Base-by-base conservation (phyloP, 2,888 invertebrate genomes). In the Euphydryas editha region DNA sequence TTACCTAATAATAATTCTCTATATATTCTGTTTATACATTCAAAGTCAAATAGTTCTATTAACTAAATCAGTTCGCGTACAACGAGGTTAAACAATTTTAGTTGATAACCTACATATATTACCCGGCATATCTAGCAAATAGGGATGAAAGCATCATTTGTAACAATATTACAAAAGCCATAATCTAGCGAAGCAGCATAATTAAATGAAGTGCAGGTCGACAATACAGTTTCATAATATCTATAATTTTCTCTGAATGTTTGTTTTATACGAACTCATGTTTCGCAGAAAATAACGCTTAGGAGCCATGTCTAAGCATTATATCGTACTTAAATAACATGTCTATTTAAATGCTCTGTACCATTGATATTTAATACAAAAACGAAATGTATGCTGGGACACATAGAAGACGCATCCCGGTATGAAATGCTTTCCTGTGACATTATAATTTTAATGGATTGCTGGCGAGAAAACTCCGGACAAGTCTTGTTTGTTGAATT, bases 181-280 rank as follows among this genome's bases (percentile, higher is more conserved):
- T 66, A 62, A 20, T 60, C 66, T 62, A 51, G 59, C 62, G 65
- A 20, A 56, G 69, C 47, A 46, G 42, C 66, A n/a, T n/a, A n/a
- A 57, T 66, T 66, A 69, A 69, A 69, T 63, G 66, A 57, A 66
- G 59, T 63, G 57, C 69, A 68, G 69, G 65, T 69, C 63, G 59
- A 66, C 69, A 66, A 60, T 69, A 63, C 62, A 37, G 57, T 60
- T 63, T 69, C 60, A 66, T 69, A 69, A 65, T 62, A 59, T 44
- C 66, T 51, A 60, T 69, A 66, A 69, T 69, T 69, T 69, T 54
- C 58, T 60, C 57, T 51, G 60, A 69, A 69, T 69, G 69, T 66
- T 69, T 57, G 69, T 69, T 66, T 66, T 63, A 66, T 66, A 69
- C 59, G 44, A 66, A 60, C 30, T 44, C 58, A 62, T 46, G 57